Percentiles rank a stretch among this genome's conserved stretches.
Evolutionary conservation across 2,113 vertebrate genomes (phyloP).

Genomic region (Excalfactoria chinensis): DNA sequence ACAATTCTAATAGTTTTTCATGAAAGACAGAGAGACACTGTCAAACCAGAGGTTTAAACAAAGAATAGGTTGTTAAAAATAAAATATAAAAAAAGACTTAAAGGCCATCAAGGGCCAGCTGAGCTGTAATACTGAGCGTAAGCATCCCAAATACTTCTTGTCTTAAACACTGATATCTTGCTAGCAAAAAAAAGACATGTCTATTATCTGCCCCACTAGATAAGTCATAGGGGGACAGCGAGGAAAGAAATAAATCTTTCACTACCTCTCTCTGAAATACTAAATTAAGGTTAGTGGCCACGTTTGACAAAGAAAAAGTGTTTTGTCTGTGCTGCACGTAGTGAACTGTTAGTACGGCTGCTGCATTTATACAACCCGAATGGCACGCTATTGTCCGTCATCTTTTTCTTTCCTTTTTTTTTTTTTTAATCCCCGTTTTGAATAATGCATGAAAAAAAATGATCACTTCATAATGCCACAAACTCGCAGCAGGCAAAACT

Average conservation of each 20-base stretch:
- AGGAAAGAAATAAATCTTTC: conserved; percentile 30
- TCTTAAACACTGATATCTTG: conserved; percentile 24
- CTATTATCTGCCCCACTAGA: conserved; percentile 38
- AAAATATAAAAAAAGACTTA: not conserved
- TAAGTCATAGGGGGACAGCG: conserved; percentile 22
- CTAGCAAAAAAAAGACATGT: not conserved
- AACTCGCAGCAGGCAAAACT: conserved; percentile 85
- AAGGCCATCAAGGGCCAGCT: conserved; percentile 24
- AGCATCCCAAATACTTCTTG: conserved; percentile 26
- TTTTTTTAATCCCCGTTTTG: conserved; percentile 77
- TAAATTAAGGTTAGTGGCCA: conserved; percentile 62
- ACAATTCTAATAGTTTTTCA: conserved; percentile 66
- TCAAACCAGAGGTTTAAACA: conserved; percentile 62
- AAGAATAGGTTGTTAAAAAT: conserved; percentile 56
- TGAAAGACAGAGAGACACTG: conserved; percentile 54
- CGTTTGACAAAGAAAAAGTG: conserved; percentile 48
- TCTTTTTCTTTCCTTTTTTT: conserved; percentile 68
- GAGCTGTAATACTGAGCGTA: not conserved
- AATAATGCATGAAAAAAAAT: conserved; percentile 85
- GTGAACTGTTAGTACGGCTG: conserved; percentile 58
- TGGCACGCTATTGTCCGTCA: conserved; percentile 72
- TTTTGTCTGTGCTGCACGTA: conserved; percentile 34
- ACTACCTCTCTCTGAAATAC: conserved; percentile 33
- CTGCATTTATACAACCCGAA: conserved; percentile 73
- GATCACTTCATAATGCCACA: conserved; percentile 83